Percentiles rank a stretch among this genome's conserved stretches.
These are phyloP conservation scores for Dynastes hyllus DNA, from an alignment of 2,888 invertebrate genomes.

Conservation along the genomic window DNA sequence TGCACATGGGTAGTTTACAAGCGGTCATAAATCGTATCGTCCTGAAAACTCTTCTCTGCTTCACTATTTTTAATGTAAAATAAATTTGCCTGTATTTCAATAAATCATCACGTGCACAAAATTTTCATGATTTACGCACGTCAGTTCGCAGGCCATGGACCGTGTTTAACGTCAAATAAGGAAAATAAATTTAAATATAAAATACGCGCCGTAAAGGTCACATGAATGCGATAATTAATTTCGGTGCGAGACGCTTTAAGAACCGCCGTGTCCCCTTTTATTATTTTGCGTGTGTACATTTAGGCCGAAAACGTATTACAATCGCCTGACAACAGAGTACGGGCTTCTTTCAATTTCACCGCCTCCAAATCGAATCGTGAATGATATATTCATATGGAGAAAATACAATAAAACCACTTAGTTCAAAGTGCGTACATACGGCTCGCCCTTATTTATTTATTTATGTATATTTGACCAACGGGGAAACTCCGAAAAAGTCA, in stretches of 20 bases:
- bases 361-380: slow-evolving; percentile 21
- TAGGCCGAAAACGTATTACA: slow-evolving; percentile 41
- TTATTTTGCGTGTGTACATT: slow-evolving; percentile 18
- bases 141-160: slow-evolving; percentile 32
- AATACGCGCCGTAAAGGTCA: slow-evolving; percentile 43
- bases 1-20: slow-evolving; percentile 41
- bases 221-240: slow-evolving; percentile 39
- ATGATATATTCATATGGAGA: slow-evolving; percentile 2
- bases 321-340: slow-evolving; percentile 18
- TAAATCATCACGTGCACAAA: slow-evolving; percentile 51
- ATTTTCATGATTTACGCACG: slow-evolving; percentile 52
- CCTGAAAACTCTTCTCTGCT: slow-evolving; percentile 34
- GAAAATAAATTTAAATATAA: slow-evolving; percentile 53
- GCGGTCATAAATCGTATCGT: slow-evolving; percentile 37
- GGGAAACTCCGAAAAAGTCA: too few species aligned
- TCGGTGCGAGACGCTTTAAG: slow-evolving; percentile 18
- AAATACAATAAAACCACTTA: neutral
- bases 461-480: too few species aligned
- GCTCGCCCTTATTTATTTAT: too few species aligned
- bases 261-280: slow-evolving; percentile 22
- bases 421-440: neutral
- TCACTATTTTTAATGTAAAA: slow-evolving; percentile 53
- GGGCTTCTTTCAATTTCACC: slow-evolving; percentile 1
- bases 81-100: slow-evolving; percentile 53
- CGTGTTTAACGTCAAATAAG: slow-evolving; percentile 54